Conservation (phyloP, 2,888 invertebrate genomes). For the Perizoma flavofasciatum region DNA sequence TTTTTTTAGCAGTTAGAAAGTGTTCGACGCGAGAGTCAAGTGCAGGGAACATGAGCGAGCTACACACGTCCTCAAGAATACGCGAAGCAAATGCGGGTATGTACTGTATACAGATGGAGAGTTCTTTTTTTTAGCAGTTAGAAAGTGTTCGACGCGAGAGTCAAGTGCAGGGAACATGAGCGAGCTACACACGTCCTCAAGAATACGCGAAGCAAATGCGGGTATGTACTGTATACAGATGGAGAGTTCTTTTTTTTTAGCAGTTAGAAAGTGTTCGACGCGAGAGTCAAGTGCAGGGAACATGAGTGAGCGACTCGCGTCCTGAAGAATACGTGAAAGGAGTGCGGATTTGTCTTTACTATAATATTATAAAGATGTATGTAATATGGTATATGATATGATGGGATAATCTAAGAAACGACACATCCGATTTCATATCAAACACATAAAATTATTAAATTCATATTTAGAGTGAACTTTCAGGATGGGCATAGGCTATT, state of each 20-base stretch:
- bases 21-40: conserved; percentile 54
- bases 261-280: conserved; percentile 50
- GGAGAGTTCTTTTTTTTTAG: no score
- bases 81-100: conserved; percentile 53
- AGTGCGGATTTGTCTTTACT: conserved; percentile 45
- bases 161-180: conserved; percentile 54
- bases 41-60: conserved; percentile 54
- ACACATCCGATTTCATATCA: no score
- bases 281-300: conserved; percentile 49
- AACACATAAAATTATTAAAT: no score
- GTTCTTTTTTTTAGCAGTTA: no score
- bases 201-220: conserved; percentile 57
- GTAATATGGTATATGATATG: no score
- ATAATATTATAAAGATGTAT: no score
- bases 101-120: neutral
- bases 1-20: conserved; percentile 34
- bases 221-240: conserved; percentile 7
- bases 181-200: conserved; percentile 50
- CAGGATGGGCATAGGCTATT: no score
- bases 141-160: conserved; percentile 54
- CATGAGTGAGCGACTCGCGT: conserved; percentile 56
- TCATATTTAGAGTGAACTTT: no score
- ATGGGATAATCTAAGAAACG: no score
- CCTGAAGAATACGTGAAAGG: conserved; percentile 49
- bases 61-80: conserved; percentile 50